Evolutionary conservation across 2,888 invertebrate species (phyloP).

Genomic region (Steinernema scapterisci): DNA sequence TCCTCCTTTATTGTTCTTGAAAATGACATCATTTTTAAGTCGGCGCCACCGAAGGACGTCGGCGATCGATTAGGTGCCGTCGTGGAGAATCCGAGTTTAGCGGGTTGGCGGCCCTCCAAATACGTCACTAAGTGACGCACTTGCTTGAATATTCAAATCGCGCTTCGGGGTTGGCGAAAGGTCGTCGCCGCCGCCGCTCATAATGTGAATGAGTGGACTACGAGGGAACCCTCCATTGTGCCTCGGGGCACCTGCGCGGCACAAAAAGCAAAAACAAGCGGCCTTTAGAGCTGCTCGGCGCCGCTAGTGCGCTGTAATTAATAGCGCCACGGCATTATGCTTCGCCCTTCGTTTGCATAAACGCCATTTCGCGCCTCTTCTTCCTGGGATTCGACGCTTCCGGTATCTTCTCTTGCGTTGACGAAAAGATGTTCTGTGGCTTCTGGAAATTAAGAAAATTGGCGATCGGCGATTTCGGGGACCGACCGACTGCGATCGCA

Average conservation of each 20-base stretch:
- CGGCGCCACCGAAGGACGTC: neutral
- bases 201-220: neutral
- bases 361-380: neutral
- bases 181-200: neutral
- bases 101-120: slow-evolving; percentile 15
- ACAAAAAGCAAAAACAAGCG: slow-evolving; percentile 5
- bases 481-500: neutral
- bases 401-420: neutral
- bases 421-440: neutral
- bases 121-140: slow-evolving; percentile 17
- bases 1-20: neutral
- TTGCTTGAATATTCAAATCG: slow-evolving; percentile 23
- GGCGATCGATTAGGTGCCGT: slow-evolving; percentile 8
- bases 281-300: neutral
- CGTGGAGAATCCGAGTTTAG: neutral
- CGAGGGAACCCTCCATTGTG: neutral
- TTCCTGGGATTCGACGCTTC: neutral
- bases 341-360: neutral
- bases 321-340: neutral
- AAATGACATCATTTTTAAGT: slow-evolving; percentile 6
- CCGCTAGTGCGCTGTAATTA: neutral
- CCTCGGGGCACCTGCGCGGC: neutral
- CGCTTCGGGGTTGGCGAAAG: neutral
- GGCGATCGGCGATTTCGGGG: neutral
- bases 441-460: neutral